phyloP scores from a whole-genome alignment of 2,797 vertebrate genomes.

The Ambastaia sidthimunki region DNA sequence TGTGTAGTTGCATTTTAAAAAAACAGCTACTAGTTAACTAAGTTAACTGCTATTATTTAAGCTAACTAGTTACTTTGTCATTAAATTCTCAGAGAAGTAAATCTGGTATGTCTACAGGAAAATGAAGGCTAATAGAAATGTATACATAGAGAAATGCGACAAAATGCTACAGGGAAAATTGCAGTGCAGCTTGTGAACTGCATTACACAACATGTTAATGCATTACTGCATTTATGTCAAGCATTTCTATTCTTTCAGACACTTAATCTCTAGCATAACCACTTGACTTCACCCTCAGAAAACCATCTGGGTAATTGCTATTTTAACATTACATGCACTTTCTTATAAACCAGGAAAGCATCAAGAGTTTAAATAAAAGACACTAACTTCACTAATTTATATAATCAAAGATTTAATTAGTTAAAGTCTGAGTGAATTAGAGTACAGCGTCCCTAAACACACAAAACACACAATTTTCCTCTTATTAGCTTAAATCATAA shows the following conservation, averaged over 20 bases:
- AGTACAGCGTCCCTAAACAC: neutral
- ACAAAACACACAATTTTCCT: neutral
- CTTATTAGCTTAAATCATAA: neutral
- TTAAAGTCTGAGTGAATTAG: too few species aligned
- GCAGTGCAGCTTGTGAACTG: neutral
- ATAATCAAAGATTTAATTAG: neutral
- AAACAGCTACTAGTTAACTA: too few species aligned
- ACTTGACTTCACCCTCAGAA: constrained; percentile 34
- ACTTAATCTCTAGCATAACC: constrained; percentile 12
- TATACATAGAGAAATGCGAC: neutral
- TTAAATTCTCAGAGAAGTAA: too few species aligned
- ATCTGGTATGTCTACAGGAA: too few species aligned
- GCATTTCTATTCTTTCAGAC: neutral
- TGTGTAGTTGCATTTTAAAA: too few species aligned
- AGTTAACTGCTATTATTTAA: too few species aligned
- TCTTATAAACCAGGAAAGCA: neutral
- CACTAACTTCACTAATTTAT: constrained; percentile 15
- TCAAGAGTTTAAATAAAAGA: constrained; percentile 9
- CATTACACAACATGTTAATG: constrained; percentile 21
- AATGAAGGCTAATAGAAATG: neutral
- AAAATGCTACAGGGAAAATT: neutral
- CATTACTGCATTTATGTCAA: neutral
- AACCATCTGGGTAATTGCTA: constrained; percentile 27
- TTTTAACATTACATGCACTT: constrained; percentile 28
- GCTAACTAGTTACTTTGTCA: too few species aligned